Evolutionary conservation across 2,113 vertebrate genomes (phyloP).

Genomic region (Mystacornis crossleyi): DNA sequence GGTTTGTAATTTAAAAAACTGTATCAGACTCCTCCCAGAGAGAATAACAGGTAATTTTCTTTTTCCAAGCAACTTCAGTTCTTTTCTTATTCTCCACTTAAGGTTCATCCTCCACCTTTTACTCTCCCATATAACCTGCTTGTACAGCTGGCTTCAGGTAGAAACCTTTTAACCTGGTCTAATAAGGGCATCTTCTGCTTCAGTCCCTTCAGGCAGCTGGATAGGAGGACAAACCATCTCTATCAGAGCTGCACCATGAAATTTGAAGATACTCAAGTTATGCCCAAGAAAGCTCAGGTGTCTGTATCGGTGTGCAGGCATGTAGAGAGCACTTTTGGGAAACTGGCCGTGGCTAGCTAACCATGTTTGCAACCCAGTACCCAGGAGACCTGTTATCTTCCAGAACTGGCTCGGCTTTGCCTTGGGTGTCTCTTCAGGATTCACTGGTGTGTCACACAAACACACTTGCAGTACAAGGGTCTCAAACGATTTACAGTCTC

Average conservation of each 20-base stretch:
- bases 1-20: not conserved
- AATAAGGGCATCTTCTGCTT: not conserved
- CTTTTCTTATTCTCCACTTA: not conserved
- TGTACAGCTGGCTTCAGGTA: not conserved
- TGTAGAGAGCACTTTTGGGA: not conserved
- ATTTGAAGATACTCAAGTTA: not conserved
- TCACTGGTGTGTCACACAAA: not conserved
- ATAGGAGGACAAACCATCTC: not conserved
- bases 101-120: not conserved
- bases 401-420: not conserved
- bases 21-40: not conserved
- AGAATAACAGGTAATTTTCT: not conserved
- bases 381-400: not conserved
- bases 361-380: rapidly evolving
- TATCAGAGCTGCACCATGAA: not conserved
- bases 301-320: not conserved
- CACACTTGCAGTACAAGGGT: not conserved
- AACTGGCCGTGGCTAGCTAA: not conserved
- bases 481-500: not conserved
- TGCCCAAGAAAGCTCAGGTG: not conserved
- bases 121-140: not conserved
- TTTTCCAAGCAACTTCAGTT: not conserved
- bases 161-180: not conserved
- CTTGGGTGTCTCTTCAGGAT: not conserved
- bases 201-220: not conserved